phyloP scores from a whole-genome alignment of 2,113 vertebrate species.

The Solea solea region DNA sequence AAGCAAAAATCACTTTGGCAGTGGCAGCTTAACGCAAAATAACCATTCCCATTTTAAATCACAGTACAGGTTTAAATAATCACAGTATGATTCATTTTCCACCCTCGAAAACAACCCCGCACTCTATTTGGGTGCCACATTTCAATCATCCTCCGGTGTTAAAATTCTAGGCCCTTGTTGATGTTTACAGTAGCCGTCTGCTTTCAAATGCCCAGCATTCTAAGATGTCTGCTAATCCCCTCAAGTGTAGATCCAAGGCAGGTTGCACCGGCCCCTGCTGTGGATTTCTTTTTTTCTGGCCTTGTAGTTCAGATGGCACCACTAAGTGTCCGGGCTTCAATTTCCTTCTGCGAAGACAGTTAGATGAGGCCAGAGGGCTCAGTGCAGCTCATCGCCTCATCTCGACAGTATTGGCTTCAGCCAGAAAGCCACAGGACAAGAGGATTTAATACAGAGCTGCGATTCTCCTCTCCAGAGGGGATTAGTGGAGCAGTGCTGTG shows the following conservation, averaged over 20 bases:
- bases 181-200: neutral
- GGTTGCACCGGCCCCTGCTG: slow-evolving; percentile 11
- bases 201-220: slow-evolving; percentile 4
- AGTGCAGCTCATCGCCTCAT: slow-evolving; percentile 62
- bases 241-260: slow-evolving; percentile 12
- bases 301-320: slow-evolving; percentile 44
- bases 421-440: slow-evolving; percentile 71
- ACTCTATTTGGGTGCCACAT: neutral
- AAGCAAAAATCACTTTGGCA: too few species aligned
- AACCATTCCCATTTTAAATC: too few species aligned
- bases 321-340: slow-evolving; percentile 47
- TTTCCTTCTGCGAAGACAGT: slow-evolving; percentile 47
- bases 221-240: slow-evolving; percentile 21
- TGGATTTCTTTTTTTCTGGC: slow-evolving; percentile 5
- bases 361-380: slow-evolving; percentile 54
- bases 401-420: slow-evolving; percentile 62
- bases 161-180: neutral
- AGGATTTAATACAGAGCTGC: slow-evolving; percentile 75
- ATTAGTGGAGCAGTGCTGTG: slow-evolving; percentile 68
- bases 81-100: too few species aligned
- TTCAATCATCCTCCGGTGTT: neutral
- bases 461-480: slow-evolving; percentile 71
- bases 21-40: too few species aligned
- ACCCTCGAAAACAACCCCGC: neutral
- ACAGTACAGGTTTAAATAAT: too few species aligned